These are phyloP conservation scores for Trachurus trachurus DNA, from an alignment of 2,797 vertebrate genomes.

Conservation along the genomic window DNA sequence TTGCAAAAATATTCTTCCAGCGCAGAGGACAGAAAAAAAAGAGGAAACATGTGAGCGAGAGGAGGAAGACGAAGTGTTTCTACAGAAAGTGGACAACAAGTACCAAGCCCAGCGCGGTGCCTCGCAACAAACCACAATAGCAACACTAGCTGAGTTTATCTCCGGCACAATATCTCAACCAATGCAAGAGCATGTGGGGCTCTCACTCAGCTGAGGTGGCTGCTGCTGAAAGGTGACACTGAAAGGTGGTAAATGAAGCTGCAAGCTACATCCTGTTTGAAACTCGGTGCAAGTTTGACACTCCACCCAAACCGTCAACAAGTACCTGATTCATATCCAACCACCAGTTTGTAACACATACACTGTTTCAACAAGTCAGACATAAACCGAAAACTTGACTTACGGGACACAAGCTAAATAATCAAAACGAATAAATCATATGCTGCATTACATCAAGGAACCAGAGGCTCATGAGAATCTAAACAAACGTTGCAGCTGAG, in stretches of 20 bases:
- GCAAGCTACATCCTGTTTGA: constrained; percentile 74
- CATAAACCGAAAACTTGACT: constrained; percentile 1
- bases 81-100: constrained; percentile 19
- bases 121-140: constrained; percentile 54
- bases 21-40: constrained; percentile 45
- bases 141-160: constrained; percentile 14
- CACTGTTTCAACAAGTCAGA: constrained; percentile 15
- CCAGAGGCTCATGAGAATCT: constrained; percentile 8
- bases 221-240: constrained; percentile 34
- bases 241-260: constrained; percentile 44
- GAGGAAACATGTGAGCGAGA: constrained; percentile 56
- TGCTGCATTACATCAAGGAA: not conserved
- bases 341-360: not conserved
- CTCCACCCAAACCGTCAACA: constrained; percentile 82
- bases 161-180: not conserved
- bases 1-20: constrained; percentile 61
- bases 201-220: not conserved
- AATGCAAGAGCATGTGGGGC: not conserved
- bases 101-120: constrained; percentile 32
- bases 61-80: constrained; percentile 64
- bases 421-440: constrained; percentile 11
- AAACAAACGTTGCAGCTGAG: not conserved
- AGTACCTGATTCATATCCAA: constrained; percentile 61
- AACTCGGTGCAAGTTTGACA: constrained; percentile 52
- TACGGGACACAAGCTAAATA: not conserved